Base-by-base conservation (phyloP, 1,140 invertebrate genomes). In the Belonocnema kinseyi region DNA sequence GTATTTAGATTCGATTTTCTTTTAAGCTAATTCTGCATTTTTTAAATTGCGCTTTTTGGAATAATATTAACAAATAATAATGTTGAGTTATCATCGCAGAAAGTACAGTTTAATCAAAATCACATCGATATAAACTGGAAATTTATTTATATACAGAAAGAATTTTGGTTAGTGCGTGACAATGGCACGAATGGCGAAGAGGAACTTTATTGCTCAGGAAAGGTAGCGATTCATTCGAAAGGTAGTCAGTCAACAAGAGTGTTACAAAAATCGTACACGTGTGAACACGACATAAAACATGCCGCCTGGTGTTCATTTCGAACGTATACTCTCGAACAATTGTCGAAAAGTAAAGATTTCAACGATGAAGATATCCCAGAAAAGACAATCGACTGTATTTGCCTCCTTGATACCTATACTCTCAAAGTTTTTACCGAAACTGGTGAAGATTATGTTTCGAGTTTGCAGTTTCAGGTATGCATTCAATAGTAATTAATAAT, bases 121-220 rank as follows among this genome's bases (percentile, higher is more conserved):
- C 51, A 50, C 50, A 61, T 14, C 3, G 14, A 33, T 71, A 52
- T 81, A 73, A 17, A 56, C 58, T 73, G 77, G 19, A 75, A 70
- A 50, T 75, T 56, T 19, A 74, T 66, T 19, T 52, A 54, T 78
- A 58, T 85, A 4, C 66, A 90, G 81, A 92, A 92, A 81, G 95
- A 96, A 85, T 95, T 94, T 92, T 96, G 96, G 95, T 90, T 88
- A 56, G 92, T 96, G 51, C 90, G 95, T 58, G 93, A 95, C 83
- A 88, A 86, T 80, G 80, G 82, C 19, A 73, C 19, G 40, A 85
- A 81, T 52, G 88, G 86, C 83, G 97, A 98, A 92, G 97, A 98
- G 91, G 97, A 99, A 90, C 91, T 99, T 16, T 99, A 97, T 92
- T 94, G 97, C 13, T 95, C 94, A 81, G 96, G 95, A 8, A 94